These are phyloP conservation scores for Sisor rabdophorus DNA, from an alignment of 2,113 vertebrate genomes.

Conservation along the genomic window DNA sequence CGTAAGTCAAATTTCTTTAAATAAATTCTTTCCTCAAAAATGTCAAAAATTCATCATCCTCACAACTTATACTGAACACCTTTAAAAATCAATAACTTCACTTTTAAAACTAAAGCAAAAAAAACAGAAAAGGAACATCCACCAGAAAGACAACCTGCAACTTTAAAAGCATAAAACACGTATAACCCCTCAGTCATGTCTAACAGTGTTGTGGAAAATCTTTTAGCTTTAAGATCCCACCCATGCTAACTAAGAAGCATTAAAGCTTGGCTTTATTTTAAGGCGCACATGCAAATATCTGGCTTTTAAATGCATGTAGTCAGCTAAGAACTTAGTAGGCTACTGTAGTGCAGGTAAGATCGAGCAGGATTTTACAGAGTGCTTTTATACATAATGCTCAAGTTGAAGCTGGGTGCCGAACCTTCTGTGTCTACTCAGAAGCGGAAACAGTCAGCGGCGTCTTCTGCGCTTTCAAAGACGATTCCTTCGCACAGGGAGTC, in stretches of 20 bases:
- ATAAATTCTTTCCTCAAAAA: background rate
- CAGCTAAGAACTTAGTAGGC: background rate
- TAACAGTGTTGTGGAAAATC: slow-evolving; percentile 12
- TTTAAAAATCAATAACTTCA: background rate
- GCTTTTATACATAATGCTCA: background rate
- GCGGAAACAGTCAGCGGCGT: slow-evolving; percentile 64
- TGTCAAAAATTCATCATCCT: background rate
- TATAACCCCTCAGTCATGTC: background rate
- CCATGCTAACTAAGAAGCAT: background rate
- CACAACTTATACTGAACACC: background rate
- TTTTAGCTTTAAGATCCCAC: background rate
- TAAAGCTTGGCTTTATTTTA: slow-evolving; percentile 5
- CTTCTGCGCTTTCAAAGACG: slow-evolving; percentile 68
- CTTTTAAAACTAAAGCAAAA: background rate
- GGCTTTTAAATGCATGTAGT: background rate
- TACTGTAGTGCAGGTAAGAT: slow-evolving; percentile 3
- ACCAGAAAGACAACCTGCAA: background rate
- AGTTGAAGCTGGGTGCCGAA: slow-evolving; percentile 4
- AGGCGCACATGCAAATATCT: background rate
- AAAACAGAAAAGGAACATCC: background rate
- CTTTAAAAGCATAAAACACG: background rate
- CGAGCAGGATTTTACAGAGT: background rate
- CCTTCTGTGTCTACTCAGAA: slow-evolving; percentile 59
- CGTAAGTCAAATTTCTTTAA: background rate
- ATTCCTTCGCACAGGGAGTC: slow-evolving; percentile 71